These are phyloP conservation scores for Margarornis squamiger DNA, from an alignment of 2,797 vertebrate species.

Conservation along the genomic window DNA sequence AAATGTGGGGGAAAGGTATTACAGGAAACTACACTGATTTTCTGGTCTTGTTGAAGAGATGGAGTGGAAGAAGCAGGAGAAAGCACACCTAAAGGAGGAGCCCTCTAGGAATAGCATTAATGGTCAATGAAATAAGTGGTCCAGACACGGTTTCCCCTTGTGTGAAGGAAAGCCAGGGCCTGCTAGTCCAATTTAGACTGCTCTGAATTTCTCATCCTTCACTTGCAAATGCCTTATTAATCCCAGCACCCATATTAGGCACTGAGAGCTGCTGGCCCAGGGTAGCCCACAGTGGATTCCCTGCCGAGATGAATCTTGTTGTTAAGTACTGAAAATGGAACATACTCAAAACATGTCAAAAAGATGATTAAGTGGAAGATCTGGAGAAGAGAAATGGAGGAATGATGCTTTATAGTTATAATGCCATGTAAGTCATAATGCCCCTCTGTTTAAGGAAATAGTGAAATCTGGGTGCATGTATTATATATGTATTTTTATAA, in stretches of 20 bases:
- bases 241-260: background rate
- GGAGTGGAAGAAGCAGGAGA: background rate
- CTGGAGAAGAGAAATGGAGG: background rate
- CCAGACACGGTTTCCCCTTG: background rate
- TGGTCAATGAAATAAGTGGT: background rate
- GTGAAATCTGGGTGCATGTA: background rate
- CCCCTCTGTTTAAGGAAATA: background rate
- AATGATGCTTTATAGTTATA: background rate
- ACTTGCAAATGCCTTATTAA: background rate
- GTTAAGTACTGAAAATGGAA: background rate
- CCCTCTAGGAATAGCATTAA: background rate
- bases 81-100: background rate
- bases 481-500: background rate
- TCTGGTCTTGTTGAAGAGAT: background rate
- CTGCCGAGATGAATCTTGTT: background rate
- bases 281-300: background rate
- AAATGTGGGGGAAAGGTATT: background rate
- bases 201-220: background rate
- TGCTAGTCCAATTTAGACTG: background rate
- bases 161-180: background rate
- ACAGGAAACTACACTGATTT: background rate
- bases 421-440: background rate
- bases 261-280: background rate
- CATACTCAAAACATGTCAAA: background rate
- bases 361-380: background rate